These are phyloP conservation scores for Spodoptera littoralis DNA, from an alignment of 2,888 invertebrate species.

Conservation along the genomic window DNA sequence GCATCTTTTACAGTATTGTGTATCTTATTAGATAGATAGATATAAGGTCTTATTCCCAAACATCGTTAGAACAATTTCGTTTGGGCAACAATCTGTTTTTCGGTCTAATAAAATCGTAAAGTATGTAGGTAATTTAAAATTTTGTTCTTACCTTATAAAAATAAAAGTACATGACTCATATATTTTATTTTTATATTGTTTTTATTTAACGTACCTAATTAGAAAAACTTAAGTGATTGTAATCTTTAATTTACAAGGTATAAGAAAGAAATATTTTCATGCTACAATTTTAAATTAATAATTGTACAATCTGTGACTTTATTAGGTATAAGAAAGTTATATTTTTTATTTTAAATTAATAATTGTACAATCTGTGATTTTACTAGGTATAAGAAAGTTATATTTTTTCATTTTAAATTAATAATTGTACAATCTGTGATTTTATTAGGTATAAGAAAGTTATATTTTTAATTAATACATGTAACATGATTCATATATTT, in stretches of 20 bases:
- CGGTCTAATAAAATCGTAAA: constrained; percentile 25
- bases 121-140: constrained; percentile 25
- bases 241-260: constrained; percentile 22
- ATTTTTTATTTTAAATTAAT: no score
- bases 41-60: constrained; percentile 26
- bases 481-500: no score
- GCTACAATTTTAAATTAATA: not conserved
- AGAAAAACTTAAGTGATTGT: constrained; percentile 26
- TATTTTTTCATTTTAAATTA: no score
- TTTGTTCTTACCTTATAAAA: constrained; percentile 21
- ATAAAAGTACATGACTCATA: constrained; percentile 22
- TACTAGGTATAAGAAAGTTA: no score
- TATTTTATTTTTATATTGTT: constrained; percentile 24
- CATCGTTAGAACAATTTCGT: constrained; percentile 26
- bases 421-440: no score
- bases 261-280: constrained; percentile 17
- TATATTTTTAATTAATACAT: no score
- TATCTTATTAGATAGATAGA: constrained; percentile 24
- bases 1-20: constrained; percentile 26
- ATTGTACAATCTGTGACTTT: not conserved
- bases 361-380: no score
- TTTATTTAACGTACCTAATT: constrained; percentile 26
- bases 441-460: no score
- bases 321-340: no score
- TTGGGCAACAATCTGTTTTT: constrained; percentile 24